These are phyloP conservation scores for Ommatoiulus sabulosus DNA, from an alignment of 2,888 invertebrate genomes.

Conservation along the genomic window DNA sequence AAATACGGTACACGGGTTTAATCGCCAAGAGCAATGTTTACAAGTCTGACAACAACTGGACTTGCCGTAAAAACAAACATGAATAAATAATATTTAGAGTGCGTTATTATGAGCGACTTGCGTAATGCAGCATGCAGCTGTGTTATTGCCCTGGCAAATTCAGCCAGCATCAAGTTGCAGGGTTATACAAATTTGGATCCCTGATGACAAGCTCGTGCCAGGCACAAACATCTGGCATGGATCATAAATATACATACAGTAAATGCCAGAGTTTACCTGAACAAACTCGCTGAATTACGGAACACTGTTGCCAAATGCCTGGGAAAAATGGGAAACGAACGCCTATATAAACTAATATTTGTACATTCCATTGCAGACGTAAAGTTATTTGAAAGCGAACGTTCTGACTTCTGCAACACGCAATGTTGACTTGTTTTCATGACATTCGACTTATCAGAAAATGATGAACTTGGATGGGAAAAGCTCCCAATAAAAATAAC, in stretches of 20 bases:
- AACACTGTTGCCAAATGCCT: too few species aligned
- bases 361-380: too few species aligned
- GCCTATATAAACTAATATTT: too few species aligned
- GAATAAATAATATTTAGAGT: constrained; percentile 22
- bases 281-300: too few species aligned
- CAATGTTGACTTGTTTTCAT: not conserved
- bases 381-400: not conserved
- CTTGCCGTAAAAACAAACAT: constrained; percentile 25
- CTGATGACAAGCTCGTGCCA: not conserved
- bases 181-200: not conserved
- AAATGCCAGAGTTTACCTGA: too few species aligned
- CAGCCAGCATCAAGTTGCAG: not conserved
- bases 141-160: not conserved
- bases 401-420: not conserved
- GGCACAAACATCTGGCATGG: not conserved
- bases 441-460: not conserved
- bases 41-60: not conserved
- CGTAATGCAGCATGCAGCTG: not conserved
- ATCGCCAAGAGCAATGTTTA: constrained; percentile 22
- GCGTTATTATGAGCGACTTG: not conserved
- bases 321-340: too few species aligned
- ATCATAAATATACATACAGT: not conserved
- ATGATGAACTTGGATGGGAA: too few species aligned
- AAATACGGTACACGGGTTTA: not conserved
- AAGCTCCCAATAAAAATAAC: too few species aligned